Conservation (phyloP, 2,113 vertebrate genomes). For the Theristicus caerulescens region DNA sequence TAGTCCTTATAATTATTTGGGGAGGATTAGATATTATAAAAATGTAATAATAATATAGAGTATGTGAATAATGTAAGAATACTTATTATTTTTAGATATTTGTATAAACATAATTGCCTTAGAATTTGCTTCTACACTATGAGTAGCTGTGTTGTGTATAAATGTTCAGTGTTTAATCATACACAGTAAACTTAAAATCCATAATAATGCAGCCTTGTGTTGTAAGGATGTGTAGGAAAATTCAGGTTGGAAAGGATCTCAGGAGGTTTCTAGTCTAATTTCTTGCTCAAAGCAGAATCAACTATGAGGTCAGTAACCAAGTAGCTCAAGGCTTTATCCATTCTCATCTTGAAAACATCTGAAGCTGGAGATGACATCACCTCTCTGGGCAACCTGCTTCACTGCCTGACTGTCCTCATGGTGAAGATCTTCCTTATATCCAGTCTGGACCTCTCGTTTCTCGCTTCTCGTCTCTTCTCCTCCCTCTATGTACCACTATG, state of each 20-base stretch:
- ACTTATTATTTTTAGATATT: not conserved
- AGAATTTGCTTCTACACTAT: not conserved
- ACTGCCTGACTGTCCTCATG: not conserved
- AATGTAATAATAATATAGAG: not conserved
- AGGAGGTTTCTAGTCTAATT: not conserved
- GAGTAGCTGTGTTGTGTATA: not conserved
- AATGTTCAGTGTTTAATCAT: not conserved
- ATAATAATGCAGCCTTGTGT: not conserved
- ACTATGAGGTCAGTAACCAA: not conserved
- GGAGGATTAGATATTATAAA: not conserved
- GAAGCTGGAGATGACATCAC: not conserved
- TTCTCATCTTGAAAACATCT: not conserved
- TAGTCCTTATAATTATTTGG: not conserved
- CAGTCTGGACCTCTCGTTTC: not conserved
- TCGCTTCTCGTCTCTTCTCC: not conserved
- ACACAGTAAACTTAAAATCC: not conserved
- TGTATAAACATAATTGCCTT: not conserved
- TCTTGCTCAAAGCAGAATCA: not conserved
- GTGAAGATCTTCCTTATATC: not conserved
- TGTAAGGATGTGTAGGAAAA: not conserved
- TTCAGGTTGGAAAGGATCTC: not conserved
- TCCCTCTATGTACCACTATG: not conserved
- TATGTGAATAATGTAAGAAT: not conserved
- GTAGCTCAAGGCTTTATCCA: not conserved
- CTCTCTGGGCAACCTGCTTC: not conserved